Conservation (phyloP, 2,888 invertebrate species). For the Pantelozetes paolii region DNA sequence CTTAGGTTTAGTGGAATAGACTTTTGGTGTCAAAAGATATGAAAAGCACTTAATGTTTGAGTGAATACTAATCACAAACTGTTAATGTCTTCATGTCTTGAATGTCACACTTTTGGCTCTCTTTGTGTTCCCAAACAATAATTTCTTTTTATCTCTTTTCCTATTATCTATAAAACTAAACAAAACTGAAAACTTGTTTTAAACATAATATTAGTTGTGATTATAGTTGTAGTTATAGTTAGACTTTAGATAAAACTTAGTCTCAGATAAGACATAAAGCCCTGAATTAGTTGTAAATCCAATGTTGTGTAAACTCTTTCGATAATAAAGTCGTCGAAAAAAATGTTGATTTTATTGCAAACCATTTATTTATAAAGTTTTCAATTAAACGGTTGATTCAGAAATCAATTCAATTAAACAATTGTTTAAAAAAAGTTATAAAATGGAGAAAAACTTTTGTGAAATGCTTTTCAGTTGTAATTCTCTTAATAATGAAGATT, state of each 20-base stretch:
- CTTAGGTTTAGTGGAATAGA: background rate
- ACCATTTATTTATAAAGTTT: background rate
- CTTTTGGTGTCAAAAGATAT: constrained; percentile 16
- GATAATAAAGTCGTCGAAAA: constrained; percentile 1
- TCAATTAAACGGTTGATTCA: background rate
- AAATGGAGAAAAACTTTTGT: constrained; percentile 19
- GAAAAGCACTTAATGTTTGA: no score
- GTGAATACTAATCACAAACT: background rate
- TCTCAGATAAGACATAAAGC: background rate
- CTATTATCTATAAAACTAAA: background rate
- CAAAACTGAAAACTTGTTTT: constrained; percentile 21
- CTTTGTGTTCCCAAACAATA: constrained; percentile 18
- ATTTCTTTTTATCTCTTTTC: background rate
- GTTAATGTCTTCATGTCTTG: background rate
- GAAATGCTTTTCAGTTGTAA: constrained; percentile 8
- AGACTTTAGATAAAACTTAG: background rate
- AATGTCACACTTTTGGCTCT: constrained; percentile 17
- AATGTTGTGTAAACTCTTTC: constrained; percentile 26
- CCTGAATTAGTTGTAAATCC: constrained; percentile 8
- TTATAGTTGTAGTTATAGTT: background rate
- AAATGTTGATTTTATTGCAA: background rate
- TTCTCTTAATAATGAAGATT: background rate
- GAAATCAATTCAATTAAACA: background rate
- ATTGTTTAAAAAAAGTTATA: background rate
- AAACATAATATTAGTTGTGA: background rate